Evolutionary conservation across 2,113 vertebrate genomes (phyloP).

Genomic region (Scopus umbretta): DNA sequence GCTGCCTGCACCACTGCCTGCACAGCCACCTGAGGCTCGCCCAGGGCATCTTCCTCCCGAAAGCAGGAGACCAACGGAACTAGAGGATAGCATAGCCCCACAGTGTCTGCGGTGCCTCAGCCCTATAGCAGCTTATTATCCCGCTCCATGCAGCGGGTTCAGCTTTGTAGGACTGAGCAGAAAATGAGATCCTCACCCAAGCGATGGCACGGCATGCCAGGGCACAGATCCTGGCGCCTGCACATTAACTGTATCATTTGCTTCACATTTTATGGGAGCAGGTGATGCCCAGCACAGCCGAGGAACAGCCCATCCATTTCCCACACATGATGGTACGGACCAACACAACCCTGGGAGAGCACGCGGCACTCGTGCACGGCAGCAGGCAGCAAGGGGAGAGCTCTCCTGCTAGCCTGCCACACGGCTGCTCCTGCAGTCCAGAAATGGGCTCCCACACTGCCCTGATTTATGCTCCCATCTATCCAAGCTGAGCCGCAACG

Average conservation of each 20-base stretch:
- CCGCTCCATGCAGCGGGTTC: neutral
- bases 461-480: neutral
- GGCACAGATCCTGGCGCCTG: neutral
- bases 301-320: rapidly evolving
- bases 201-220: rapidly evolving
- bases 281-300: neutral
- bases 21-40: neutral
- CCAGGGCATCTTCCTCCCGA: neutral
- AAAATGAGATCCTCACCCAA: neutral
- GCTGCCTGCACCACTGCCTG: neutral
- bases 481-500: neutral
- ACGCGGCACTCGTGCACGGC: rapidly evolving
- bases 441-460: neutral
- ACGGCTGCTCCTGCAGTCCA: neutral
- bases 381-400: neutral
- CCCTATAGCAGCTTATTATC: rapidly evolving
- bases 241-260: rapidly evolving
- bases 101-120: neutral
- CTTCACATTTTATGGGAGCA: neutral
- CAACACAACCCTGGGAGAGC: neutral
- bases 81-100: neutral
- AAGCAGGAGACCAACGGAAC: neutral
- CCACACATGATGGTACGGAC: rapidly evolving
- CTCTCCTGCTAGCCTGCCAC: neutral
- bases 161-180: neutral